Base-by-base conservation (phyloP, 2,113 vertebrate species). In the Charina bottae region DNA sequence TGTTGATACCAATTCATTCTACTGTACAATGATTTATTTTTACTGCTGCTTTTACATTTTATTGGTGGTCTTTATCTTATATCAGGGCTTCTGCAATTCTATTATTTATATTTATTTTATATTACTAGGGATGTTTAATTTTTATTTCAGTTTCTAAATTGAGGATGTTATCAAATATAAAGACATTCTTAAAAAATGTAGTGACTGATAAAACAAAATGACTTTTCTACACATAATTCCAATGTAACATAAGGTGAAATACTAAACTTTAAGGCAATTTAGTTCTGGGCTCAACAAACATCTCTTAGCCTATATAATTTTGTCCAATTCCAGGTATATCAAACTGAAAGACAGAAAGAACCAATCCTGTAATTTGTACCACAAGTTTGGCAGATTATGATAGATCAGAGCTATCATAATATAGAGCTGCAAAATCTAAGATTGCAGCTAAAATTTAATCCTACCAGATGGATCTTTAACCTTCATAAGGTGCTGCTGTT, bases 61-160 rank as follows among this genome's bases (percentile, higher is more conserved):
- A 88, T 24, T 60, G 58, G 4, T 54, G 13, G 11, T 62, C 42
- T 42, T 62, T 46, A 60, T 88, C 46, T 62, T 62, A 42, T 59
- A 46, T 28, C 24, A 13, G 33, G 56, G 37, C 37, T 88, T 60
- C 23, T 62, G 87, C 24, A 26, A 62, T 64, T 68, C 19, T 64
- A 49, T 89, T 89, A 24, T 89, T 55, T 49, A 88, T 88, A 88
- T 17, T 89, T 60, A 64, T 64, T 62, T 89, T 49, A 89, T 89
- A 62, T 26, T 87, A 8, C 37, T 28, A 88, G 2, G 13, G 13
- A 62, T 88, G 58, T 9, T 8, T 64, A 26, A 78, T 64, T 46
- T 88, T 62, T 49, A 28, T 62, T 54, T 62, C 15, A 60, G 26
- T 60, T 12, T 88, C 11, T 88, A 88, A 62, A 28, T 37, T 87